These are phyloP conservation scores for Fistularia commersonii DNA, from an alignment of 2,797 vertebrate species.

Conservation along the genomic window DNA sequence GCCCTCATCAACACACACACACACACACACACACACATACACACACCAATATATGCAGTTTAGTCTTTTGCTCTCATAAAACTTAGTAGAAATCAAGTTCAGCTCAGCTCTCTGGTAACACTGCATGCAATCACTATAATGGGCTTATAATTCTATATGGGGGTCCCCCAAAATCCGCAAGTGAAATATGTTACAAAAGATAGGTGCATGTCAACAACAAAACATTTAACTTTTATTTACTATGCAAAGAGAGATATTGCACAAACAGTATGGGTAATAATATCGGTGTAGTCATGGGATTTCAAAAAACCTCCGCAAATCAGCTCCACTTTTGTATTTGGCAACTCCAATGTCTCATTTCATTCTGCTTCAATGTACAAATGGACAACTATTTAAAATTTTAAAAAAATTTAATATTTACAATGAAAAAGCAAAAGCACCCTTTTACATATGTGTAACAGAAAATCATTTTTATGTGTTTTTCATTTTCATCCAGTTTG, in stretches of 20 bases:
- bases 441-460: constrained; percentile 63
- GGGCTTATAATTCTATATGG: constrained; percentile 79
- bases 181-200: constrained; percentile 77
- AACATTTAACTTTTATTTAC: constrained; percentile 88
- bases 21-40: no score
- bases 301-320: constrained; percentile 55
- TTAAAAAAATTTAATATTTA: constrained; percentile 37
- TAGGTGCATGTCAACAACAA: constrained; percentile 85
- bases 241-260: constrained; percentile 96
- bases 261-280: constrained; percentile 79
- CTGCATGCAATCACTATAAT: constrained; percentile 85
- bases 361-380: constrained; percentile 58
- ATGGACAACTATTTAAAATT: constrained; percentile 1
- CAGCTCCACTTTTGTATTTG: constrained; percentile 68
- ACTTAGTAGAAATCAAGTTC: constrained; percentile 72
- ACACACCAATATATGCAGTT: constrained; percentile 52
- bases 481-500: constrained; percentile 55
- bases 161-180: constrained; percentile 72
- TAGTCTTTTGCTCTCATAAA: constrained; percentile 66
- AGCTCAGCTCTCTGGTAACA: constrained; percentile 72
- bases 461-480: constrained; percentile 58
- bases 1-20: constrained; percentile 65
- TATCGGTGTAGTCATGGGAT: constrained; percentile 60
- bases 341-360: constrained; percentile 58
- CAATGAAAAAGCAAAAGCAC: constrained; percentile 53